phyloP scores from a whole-genome alignment of 2,888 invertebrate species.

The Drosophila demipolita region DNA sequence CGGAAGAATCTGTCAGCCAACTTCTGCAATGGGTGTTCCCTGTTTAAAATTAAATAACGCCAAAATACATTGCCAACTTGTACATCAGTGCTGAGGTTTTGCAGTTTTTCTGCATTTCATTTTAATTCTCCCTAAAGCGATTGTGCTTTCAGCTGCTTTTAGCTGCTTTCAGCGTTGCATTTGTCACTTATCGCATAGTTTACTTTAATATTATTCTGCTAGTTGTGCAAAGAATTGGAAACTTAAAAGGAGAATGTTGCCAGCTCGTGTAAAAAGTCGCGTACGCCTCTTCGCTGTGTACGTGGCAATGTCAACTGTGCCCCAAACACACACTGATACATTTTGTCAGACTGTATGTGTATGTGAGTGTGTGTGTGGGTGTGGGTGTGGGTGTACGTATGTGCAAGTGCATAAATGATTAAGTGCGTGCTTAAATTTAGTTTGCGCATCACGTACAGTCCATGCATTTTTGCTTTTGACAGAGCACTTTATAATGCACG shows the following conservation, averaged over 20 bases:
- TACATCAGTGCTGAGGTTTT: conserved; percentile 23
- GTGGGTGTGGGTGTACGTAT: conserved; percentile 16
- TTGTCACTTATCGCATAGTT: conserved; percentile 63
- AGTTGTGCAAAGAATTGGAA: conserved; percentile 41
- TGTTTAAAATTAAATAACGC: conserved; percentile 31
- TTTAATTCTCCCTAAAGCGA: conserved; percentile 3
- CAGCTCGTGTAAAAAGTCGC: conserved; percentile 67
- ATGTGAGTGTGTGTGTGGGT: neutral
- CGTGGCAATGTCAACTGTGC: conserved; percentile 67
- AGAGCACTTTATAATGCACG: conserved; percentile 72
- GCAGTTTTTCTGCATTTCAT: conserved; percentile 1
- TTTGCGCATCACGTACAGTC: conserved; percentile 62
- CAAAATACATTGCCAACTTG: conserved; percentile 19
- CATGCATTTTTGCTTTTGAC: conserved; percentile 76
- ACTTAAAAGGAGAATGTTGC: conserved; percentile 58
- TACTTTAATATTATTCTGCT: conserved; percentile 44
- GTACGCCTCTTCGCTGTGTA: conserved; percentile 53
- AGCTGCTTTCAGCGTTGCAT: conserved; percentile 39
- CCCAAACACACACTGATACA: conserved; percentile 28
- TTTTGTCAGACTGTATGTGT: neutral
- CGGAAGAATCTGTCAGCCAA: conserved; percentile 30
- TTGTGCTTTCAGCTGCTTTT: conserved; percentile 35
- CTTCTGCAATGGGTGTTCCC: conserved; percentile 4
- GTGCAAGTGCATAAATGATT: conserved; percentile 71
- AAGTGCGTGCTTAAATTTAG: conserved; percentile 67